phyloP scores from a whole-genome alignment of 2,888 invertebrate genomes.

The Amphipoea oculea region DNA sequence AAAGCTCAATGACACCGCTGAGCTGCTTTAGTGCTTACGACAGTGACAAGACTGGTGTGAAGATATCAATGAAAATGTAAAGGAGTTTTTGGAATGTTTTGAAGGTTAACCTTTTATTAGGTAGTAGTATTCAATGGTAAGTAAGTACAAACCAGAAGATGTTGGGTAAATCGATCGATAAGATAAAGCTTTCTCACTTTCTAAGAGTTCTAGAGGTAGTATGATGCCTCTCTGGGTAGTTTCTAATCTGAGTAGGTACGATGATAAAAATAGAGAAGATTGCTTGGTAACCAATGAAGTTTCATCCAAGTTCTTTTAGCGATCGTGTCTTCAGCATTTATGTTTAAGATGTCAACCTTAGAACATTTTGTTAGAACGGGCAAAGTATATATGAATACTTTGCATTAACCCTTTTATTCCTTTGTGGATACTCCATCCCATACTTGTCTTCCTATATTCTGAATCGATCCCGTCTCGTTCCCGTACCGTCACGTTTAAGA shows the following conservation, averaged over 20 bases:
- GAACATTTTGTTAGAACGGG: neutral
- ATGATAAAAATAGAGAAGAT: neutral
- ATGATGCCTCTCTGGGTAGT: neutral
- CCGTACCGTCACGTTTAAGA: conserved; percentile 37
- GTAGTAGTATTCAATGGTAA: neutral
- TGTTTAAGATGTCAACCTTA: neutral
- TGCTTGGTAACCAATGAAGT: neutral
- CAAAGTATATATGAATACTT: neutral
- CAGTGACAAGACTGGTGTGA: neutral
- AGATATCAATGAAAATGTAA: neutral
- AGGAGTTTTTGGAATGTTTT: neutral
- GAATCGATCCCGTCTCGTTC: conserved; percentile 41
- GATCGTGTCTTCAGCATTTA: no score
- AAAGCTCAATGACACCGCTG: conserved; percentile 84
- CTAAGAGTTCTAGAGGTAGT: neutral
- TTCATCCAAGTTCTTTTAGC: neutral
- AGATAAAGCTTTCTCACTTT: neutral
- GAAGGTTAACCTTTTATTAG: neutral
- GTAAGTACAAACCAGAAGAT: neutral
- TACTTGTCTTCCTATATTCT: neutral
- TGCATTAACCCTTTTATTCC: neutral
- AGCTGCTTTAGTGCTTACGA: conserved; percentile 68
- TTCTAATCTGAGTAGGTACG: neutral
- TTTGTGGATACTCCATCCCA: neutral
- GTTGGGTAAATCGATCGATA: neutral